These are phyloP conservation scores for Epinotia bilunana DNA, from an alignment of 2,888 invertebrate species.

Conservation along the genomic window DNA sequence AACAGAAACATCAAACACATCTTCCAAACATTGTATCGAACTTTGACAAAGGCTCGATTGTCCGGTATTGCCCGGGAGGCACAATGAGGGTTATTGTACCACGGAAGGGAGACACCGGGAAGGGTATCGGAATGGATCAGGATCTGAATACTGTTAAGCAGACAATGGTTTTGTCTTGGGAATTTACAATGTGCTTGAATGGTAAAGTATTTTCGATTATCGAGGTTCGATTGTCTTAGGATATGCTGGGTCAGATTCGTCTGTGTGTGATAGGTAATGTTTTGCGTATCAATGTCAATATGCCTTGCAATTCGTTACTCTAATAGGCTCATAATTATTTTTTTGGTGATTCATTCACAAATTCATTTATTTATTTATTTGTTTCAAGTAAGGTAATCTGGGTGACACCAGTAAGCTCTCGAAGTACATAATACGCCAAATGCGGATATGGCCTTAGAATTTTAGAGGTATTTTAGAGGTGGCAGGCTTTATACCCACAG, in stretches of 20 bases:
- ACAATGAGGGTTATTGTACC: constrained; percentile 14
- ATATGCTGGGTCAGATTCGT: not conserved
- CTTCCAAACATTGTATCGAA: too few relatives aligned
- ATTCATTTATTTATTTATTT: too few relatives aligned
- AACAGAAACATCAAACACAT: constrained; percentile 12
- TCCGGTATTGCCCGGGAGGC: not conserved
- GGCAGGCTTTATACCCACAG: too few relatives aligned
- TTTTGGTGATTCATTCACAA: too few relatives aligned
- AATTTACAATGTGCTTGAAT: not conserved
- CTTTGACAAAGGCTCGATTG: constrained; percentile 11
- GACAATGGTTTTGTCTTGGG: constrained; percentile 15
- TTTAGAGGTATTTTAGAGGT: too few relatives aligned
- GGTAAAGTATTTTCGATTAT: not conserved
- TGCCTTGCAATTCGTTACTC: too few relatives aligned
- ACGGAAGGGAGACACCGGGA: not conserved
- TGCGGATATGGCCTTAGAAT: too few relatives aligned
- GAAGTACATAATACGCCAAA: too few relatives aligned
- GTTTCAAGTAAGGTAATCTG: too few relatives aligned
- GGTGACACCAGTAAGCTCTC: too few relatives aligned
- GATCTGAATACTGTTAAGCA: constrained; percentile 17
- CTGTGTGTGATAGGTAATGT: not conserved
- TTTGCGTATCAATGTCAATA: not conserved
- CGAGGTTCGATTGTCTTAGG: not conserved
- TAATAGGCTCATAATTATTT: too few relatives aligned
- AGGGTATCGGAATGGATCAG: constrained; percentile 16